Percentiles rank a stretch among this genome's conserved stretches.
phyloP scores from a whole-genome alignment of 1,140 invertebrate genomes.

The Choristoneura fumiferana region DNA sequence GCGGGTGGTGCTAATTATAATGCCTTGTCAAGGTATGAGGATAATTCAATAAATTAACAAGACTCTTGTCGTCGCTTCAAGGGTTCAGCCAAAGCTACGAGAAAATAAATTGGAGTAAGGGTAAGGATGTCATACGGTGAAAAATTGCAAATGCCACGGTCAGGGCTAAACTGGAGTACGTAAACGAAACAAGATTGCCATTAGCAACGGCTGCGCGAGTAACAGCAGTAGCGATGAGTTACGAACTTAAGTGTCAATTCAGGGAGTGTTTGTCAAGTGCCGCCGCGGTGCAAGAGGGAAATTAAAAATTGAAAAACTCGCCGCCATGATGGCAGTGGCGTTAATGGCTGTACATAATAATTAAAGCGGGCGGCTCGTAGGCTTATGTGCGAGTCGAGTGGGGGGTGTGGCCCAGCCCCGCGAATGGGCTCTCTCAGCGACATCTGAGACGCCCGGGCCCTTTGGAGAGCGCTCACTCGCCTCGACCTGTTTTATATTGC shows the following conservation, averaged over 20 bases:
- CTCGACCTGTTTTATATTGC: constrained; percentile 74
- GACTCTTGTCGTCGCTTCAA: too few relatives aligned
- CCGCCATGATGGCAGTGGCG: constrained; percentile 71
- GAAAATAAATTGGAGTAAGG: constrained; percentile 11
- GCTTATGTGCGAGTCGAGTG: constrained; percentile 74
- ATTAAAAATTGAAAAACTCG: constrained; percentile 75
- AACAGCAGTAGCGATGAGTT: constrained; percentile 42
- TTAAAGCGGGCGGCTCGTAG: constrained; percentile 70
- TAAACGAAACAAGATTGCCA: constrained; percentile 29
- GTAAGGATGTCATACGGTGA: neutral
- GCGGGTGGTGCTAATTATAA: constrained; percentile 2
- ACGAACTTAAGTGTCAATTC: constrained; percentile 63
- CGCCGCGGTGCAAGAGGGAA: constrained; percentile 55
- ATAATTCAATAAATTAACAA: constrained; percentile 11
- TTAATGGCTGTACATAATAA: constrained; percentile 77
- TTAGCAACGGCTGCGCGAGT: constrained; percentile 28
- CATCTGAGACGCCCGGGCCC: constrained; percentile 71
- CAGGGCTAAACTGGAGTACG: constrained; percentile 18
- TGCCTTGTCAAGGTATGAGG: constrained; percentile 8
- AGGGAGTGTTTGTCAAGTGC: constrained; percentile 50
- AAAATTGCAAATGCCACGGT: constrained; percentile 5
- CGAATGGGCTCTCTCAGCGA: constrained; percentile 71
- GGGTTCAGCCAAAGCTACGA: neutral
- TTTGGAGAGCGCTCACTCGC: constrained; percentile 61
- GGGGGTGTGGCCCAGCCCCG: constrained; percentile 68